Base-by-base conservation (phyloP, 2,888 invertebrate species). In the Lottia gigantea region DNA sequence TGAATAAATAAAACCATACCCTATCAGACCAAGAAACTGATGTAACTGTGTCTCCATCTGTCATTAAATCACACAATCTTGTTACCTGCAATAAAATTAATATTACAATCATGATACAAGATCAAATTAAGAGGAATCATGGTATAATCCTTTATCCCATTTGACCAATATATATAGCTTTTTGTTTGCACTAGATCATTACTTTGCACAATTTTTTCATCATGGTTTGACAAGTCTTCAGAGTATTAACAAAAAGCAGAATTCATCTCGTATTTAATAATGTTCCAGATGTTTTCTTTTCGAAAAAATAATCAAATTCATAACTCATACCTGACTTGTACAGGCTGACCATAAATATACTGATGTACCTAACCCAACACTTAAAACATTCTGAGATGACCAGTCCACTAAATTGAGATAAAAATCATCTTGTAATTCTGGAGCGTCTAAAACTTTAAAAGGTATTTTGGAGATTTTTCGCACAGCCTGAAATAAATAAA, bases 261-360 rank as follows among this genome's bases (percentile, higher is more conserved):
- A n/a, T n/a, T n/a, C n/a, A n/a, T n/a, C n/a, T n/a, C n/a, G n/a
- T n/a, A n/a, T n/a, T n/a, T n/a, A n/a, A n/a, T n/a, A n/a, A n/a
- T n/a, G n/a, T n/a, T n/a, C n/a, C n/a, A n/a, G n/a, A n/a, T n/a
- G n/a, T n/a, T n/a, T n/a, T n/a, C n/a, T n/a, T n/a, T n/a, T n/a
- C n/a, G n/a, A n/a, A n/a, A n/a, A n/a, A n/a, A n/a, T n/a, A n/a
- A n/a, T n/a, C n/a, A n/a, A n/a, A n/a, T 6, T 7, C 25, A 45
- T 15, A 12, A 23, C 0, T 66, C 74, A 31, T 74, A 90, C 96
- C 92, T 98, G 97, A 89, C 97, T 97, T 74, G 98, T 99, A 87
- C 96, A 97, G 14, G 99, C 99, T 83, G 97, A 98, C 99, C 99
- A 99, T 73, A 99, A 90, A 89, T 99, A 99, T 0, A 99, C 99